Percentiles rank a stretch among this genome's conserved stretches.
phyloP scores from a whole-genome alignment of 2,113 vertebrate genomes.

The Diphyllodes magnificus region DNA sequence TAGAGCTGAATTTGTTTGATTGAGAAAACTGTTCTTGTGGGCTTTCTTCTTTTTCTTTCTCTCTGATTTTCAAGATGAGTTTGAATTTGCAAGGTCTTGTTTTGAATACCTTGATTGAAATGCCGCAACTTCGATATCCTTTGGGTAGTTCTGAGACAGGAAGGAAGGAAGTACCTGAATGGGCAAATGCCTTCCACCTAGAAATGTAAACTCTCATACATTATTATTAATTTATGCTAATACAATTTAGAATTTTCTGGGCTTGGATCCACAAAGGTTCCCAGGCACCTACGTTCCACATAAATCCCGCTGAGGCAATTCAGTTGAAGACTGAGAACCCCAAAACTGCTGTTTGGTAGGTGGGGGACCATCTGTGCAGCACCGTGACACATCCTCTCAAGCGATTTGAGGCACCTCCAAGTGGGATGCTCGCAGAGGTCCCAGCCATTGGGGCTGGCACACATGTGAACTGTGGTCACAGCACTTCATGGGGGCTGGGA shows the following conservation, averaged over 20 bases:
- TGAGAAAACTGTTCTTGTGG: slow-evolving; percentile 1
- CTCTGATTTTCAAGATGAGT: background rate
- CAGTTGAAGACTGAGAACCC: background rate
- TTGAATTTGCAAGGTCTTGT: background rate
- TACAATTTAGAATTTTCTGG: background rate
- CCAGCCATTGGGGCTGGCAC: background rate
- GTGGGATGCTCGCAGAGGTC: background rate
- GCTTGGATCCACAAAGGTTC: background rate
- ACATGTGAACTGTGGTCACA: rapidly evolving
- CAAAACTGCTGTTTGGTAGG: background rate
- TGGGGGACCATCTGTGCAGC: background rate
- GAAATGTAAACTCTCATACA: background rate
- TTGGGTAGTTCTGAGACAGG: background rate
- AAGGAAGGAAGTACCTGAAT: background rate
- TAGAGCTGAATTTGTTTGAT: slow-evolving; percentile 30
- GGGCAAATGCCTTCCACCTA: background rate
- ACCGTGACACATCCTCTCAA: rapidly evolving
- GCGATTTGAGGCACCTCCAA: background rate
- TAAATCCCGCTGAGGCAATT: background rate
- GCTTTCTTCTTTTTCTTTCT: background rate
- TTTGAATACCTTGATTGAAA: background rate
- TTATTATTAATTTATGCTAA: background rate
- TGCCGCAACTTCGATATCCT: rapidly evolving
- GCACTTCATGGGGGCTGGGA: background rate
- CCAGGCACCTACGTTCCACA: background rate